A percentile compares a stretch with the other conserved stretches of the same genome.
These are phyloP conservation scores for Xylocopa sonorina DNA, from an alignment of 1,140 invertebrate species.

Conservation along the genomic window DNA sequence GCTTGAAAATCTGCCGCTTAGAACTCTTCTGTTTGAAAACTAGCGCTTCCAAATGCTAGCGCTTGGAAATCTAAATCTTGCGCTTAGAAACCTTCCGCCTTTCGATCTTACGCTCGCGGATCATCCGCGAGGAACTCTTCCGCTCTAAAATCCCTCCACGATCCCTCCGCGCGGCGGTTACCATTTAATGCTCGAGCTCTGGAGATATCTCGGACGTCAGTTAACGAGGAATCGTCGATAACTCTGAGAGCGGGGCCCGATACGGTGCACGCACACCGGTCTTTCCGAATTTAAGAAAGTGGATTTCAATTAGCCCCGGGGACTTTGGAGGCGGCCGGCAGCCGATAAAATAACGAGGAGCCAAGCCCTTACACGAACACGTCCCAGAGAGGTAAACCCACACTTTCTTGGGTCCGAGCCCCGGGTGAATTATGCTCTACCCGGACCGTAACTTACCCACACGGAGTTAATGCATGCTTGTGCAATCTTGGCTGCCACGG, in stretches of 20 bases:
- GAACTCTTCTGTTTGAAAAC: too few species aligned
- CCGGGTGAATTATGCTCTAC: conserved; percentile 76
- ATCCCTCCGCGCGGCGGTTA: conserved; percentile 26
- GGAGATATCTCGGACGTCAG: conserved; percentile 38
- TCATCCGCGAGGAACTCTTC: too few species aligned
- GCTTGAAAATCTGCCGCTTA: too few species aligned
- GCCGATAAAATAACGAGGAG: conserved; percentile 75
- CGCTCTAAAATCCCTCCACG: too few species aligned
- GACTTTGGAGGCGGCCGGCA: conserved; percentile 62
- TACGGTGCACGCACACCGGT: conserved; percentile 34
- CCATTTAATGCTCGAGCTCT: conserved; percentile 41
- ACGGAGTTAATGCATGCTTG: conserved; percentile 77
- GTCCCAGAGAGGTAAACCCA: conserved; percentile 62
- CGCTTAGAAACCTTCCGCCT: too few species aligned
- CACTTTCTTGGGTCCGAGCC: conserved; percentile 69
- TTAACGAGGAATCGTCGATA: conserved; percentile 48
- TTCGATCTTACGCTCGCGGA: too few species aligned
- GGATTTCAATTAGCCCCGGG: conserved; percentile 72
- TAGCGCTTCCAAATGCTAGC: too few species aligned
- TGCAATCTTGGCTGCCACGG: conserved; percentile 75
- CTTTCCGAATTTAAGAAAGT: conserved; percentile 70
- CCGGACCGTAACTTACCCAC: conserved; percentile 76
- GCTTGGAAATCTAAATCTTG: too few species aligned
- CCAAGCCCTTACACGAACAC: conserved; percentile 67
- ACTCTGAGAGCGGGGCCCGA: conserved; percentile 25